These are phyloP conservation scores for Ranitomeya variabilis DNA, from an alignment of 2,113 vertebrate genomes.

Conservation along the genomic window DNA sequence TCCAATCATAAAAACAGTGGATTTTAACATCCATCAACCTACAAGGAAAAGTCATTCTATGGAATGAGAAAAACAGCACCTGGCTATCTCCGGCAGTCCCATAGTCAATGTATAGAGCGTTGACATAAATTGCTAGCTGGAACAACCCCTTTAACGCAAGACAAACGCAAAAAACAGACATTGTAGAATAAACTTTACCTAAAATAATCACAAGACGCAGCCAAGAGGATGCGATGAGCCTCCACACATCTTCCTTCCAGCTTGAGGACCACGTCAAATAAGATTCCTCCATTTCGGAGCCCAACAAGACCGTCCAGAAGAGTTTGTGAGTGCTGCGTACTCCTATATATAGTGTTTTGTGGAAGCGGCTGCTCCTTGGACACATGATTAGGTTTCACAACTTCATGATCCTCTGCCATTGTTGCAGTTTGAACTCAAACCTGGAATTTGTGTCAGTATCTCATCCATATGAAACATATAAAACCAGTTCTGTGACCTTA, in stretches of 20 bases:
- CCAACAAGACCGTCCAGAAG: constrained; percentile 85
- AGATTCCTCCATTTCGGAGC: constrained; percentile 81
- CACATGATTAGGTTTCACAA: constrained; percentile 66
- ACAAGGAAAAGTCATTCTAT: too few relatives aligned
- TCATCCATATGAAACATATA: constrained; percentile 28
- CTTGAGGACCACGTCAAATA: constrained; percentile 91
- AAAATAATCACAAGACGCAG: constrained; percentile 95
- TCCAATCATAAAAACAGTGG: too few relatives aligned
- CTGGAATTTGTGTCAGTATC: constrained; percentile 38
- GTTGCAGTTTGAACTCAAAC: constrained; percentile 44
- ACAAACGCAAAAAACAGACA: too few relatives aligned
- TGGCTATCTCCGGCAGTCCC: too few relatives aligned
- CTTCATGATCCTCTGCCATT: constrained; percentile 82
- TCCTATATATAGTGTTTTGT: constrained; percentile 77
- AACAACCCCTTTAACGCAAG: too few relatives aligned
- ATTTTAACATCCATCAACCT: too few relatives aligned
- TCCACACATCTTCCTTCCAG: constrained; percentile 87
- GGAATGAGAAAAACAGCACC: too few relatives aligned
- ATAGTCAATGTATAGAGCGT: too few relatives aligned
- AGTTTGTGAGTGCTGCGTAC: constrained; percentile 81
- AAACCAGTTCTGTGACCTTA: background rate
- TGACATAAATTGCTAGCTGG: too few relatives aligned
- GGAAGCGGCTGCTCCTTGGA: constrained; percentile 62
- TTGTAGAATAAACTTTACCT: constrained; percentile 72
- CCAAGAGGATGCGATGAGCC: constrained; percentile 92